Percentiles rank a stretch among this genome's conserved stretches.
phyloP scores from a whole-genome alignment of 2,888 invertebrate species.

The Phengaris arion region DNA sequence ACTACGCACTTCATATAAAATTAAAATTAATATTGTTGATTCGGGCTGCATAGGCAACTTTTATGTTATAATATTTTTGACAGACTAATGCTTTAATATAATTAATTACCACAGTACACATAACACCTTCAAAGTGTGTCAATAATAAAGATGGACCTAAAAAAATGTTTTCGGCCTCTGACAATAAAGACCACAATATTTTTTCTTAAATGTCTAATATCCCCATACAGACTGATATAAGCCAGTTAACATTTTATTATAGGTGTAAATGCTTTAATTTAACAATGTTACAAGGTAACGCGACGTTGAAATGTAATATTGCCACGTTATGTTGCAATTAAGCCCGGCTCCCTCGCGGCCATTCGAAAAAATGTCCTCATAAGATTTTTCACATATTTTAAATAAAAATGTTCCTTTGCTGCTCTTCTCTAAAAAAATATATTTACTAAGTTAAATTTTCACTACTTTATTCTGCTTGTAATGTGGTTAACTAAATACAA shows the following conservation, averaged over 20 bases:
- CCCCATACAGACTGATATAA: not conserved
- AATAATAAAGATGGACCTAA: not conserved
- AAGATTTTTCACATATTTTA: conserved; percentile 19
- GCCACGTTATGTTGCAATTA: conserved; percentile 13
- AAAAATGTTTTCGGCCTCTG: not conserved
- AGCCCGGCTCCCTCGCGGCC: conserved; percentile 11
- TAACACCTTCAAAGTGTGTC: not conserved
- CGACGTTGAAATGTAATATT: conserved; percentile 14
- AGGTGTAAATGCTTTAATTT: conserved; percentile 15
- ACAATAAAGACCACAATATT: not conserved
- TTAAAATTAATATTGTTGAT: too few species aligned
- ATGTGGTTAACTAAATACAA: too few species aligned
- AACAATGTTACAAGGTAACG: not conserved
- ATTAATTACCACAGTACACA: too few species aligned
- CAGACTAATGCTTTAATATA: too few species aligned
- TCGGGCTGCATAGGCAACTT: too few species aligned
- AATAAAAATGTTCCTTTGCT: conserved; percentile 2
- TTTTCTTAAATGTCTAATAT: not conserved
- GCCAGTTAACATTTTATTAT: conserved; percentile 9
- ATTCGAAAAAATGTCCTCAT: conserved; percentile 5
- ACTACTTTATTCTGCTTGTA: too few species aligned
- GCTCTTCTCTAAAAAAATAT: not conserved
- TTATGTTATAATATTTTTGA: too few species aligned
- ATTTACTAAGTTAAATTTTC: not conserved
- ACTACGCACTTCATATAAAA: too few species aligned